phyloP scores from a whole-genome alignment of 2,113 vertebrate species.

The Orycteropus afer region DNA sequence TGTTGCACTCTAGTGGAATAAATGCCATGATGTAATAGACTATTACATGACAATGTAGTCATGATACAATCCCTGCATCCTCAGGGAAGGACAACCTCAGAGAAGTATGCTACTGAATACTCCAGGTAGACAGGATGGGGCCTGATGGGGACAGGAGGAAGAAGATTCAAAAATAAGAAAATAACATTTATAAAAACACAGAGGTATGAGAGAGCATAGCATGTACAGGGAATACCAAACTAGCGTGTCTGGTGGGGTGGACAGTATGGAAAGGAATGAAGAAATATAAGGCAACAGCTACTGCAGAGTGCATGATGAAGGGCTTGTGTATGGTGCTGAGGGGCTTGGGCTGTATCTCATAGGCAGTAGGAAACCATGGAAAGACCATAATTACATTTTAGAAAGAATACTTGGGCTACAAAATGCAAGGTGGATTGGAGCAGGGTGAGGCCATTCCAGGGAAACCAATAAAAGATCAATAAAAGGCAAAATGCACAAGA shows the following conservation, averaged over 20 bases:
- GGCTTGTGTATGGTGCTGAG: fast-evolving
- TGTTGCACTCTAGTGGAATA: background rate
- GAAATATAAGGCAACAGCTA: background rate
- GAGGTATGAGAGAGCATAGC: background rate
- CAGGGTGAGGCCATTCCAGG: background rate
- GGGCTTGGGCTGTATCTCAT: background rate
- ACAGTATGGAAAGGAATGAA: fast-evolving
- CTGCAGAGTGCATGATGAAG: fast-evolving
- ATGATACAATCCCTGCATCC: background rate
- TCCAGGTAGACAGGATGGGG: background rate
- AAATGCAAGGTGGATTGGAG: background rate
- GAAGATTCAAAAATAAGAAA: background rate
- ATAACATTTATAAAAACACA: background rate
- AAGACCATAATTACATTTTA: background rate
- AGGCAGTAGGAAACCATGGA: background rate
- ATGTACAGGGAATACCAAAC: too few relatives aligned
- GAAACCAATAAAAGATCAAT: background rate
- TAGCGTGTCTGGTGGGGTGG: too few relatives aligned
- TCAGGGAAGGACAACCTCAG: background rate
- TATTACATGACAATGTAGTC: fast-evolving
- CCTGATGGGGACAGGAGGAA: background rate
- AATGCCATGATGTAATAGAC: background rate
- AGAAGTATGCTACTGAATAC: background rate
- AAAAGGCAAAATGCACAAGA: background rate
- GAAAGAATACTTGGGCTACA: background rate